Evolutionary conservation across 2,797 vertebrate genomes (phyloP).

Genomic region (Amniataba percoides): DNA sequence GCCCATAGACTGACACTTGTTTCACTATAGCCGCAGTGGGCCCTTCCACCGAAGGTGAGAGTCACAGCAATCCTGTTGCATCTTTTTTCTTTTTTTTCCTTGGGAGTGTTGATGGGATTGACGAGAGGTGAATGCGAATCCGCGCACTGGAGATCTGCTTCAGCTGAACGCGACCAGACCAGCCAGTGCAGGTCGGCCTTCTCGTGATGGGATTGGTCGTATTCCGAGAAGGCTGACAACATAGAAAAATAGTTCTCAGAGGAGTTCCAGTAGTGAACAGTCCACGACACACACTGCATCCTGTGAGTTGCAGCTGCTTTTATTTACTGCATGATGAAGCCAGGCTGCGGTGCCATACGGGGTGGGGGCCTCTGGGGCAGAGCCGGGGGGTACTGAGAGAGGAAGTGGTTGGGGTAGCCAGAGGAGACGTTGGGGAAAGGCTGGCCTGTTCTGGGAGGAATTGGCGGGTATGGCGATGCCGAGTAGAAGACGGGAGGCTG

Average conservation of each 20-base stretch:
- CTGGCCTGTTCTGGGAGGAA: constrained; percentile 91
- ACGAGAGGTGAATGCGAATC: constrained; percentile 59
- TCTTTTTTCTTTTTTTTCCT: constrained; percentile 17
- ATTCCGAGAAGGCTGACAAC: constrained; percentile 61
- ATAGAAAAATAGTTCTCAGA: constrained; percentile 51
- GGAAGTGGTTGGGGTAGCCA: constrained; percentile 85
- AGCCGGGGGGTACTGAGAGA: constrained; percentile 89
- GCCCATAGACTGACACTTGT: constrained; percentile 30
- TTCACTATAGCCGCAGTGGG: constrained; percentile 15
- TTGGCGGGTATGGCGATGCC: constrained; percentile 87
- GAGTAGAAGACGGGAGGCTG: constrained; percentile 81
- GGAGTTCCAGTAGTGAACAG: constrained; percentile 62
- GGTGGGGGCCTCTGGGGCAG: constrained; percentile 90
- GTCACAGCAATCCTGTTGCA: not conserved
- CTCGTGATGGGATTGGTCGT: constrained; percentile 43
- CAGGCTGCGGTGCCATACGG: constrained; percentile 90
- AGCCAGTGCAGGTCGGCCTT: constrained; percentile 46
- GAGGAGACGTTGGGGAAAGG: constrained; percentile 76
- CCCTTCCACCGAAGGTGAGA: constrained; percentile 16
- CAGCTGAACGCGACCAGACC: constrained; percentile 57
- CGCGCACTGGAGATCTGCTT: constrained; percentile 59
- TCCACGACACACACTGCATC: constrained; percentile 43
- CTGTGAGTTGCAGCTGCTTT: constrained; percentile 32
- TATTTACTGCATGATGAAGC: constrained; percentile 95
- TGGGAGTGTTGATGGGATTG: constrained; percentile 51